Percentiles rank a stretch among this genome's conserved stretches.
Conservation (phyloP, 1,140 invertebrate genomes). For the Drosophila repleta region DNA sequence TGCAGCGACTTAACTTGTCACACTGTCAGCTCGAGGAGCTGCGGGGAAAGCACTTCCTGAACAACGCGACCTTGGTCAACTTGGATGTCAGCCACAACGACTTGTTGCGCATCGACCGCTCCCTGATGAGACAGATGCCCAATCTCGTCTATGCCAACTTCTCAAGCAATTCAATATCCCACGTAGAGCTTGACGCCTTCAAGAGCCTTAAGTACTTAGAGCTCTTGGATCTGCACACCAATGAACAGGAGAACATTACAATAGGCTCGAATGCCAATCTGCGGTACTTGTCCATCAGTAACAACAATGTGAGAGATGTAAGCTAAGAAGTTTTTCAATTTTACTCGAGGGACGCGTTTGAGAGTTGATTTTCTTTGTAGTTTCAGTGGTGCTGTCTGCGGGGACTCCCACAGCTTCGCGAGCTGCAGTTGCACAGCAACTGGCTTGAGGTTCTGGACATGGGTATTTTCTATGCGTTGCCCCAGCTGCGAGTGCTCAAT, state of each 20-base stretch:
- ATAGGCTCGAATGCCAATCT: constrained; percentile 52
- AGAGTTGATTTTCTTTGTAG: constrained; percentile 21
- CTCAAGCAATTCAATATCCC: constrained; percentile 63
- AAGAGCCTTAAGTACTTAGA: constrained; percentile 35
- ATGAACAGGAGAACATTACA: constrained; percentile 60
- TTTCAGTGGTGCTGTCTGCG: constrained; percentile 52
- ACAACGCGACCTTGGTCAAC: constrained; percentile 28
- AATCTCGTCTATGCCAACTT: constrained; percentile 68
- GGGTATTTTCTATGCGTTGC: constrained; percentile 55
- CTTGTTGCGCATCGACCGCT: constrained; percentile 33
- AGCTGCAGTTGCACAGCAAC: constrained; percentile 63
- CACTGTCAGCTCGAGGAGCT: constrained; percentile 48
- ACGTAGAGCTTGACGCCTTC: constrained; percentile 52
- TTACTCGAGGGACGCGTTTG: too few species aligned
- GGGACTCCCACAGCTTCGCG: constrained; percentile 49
- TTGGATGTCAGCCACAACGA: constrained; percentile 70
- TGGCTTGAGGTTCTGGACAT: constrained; percentile 57
- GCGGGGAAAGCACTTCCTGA: constrained; percentile 43
- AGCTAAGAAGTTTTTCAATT: constrained; percentile 24
- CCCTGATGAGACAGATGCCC: constrained; percentile 35
- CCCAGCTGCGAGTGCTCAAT: constrained; percentile 52
- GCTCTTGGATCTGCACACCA: constrained; percentile 61
- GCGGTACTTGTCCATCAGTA: constrained; percentile 55
- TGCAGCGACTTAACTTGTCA: constrained; percentile 62
- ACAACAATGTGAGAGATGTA: constrained; percentile 68